Conservation (phyloP, 2,113 vertebrate species). For the Pycnonotus jocosus region DNA sequence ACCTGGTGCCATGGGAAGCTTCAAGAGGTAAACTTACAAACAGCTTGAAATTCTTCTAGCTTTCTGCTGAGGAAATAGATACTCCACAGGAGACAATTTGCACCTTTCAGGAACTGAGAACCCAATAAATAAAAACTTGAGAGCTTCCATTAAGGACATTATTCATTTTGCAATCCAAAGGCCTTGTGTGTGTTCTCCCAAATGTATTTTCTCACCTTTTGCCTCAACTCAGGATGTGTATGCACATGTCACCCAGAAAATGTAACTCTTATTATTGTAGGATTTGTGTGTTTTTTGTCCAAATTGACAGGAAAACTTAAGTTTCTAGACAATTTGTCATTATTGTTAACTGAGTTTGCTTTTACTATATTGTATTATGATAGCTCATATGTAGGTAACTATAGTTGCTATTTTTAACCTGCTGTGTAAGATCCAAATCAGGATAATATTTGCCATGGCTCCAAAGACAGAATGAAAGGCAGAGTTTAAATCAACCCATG, state of each 20-base stretch:
- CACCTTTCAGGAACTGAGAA: neutral
- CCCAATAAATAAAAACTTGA: neutral
- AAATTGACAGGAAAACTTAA: neutral
- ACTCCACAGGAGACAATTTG: neutral
- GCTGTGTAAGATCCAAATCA: neutral
- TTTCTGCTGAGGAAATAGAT: neutral
- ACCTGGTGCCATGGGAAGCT: neutral
- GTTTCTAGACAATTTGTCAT: neutral
- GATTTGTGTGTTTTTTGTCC: neutral
- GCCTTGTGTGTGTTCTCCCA: neutral
- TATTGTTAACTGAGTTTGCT: neutral
- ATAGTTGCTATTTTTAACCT: neutral
- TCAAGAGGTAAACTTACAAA: constrained; percentile 20
- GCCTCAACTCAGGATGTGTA: neutral
- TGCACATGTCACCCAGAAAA: neutral
- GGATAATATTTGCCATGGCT: neutral
- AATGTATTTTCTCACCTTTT: neutral
- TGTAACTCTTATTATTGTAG: neutral
- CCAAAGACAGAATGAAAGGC: neutral
- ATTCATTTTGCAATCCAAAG: neutral
- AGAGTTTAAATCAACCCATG: neutral
- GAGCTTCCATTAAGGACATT: neutral
- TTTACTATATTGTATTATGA: neutral
- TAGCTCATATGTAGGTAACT: neutral
- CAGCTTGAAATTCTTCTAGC: neutral